Evolutionary conservation across 2,113 vertebrate species (phyloP).

Genomic region (Poeciliopsis occidentalis): DNA sequence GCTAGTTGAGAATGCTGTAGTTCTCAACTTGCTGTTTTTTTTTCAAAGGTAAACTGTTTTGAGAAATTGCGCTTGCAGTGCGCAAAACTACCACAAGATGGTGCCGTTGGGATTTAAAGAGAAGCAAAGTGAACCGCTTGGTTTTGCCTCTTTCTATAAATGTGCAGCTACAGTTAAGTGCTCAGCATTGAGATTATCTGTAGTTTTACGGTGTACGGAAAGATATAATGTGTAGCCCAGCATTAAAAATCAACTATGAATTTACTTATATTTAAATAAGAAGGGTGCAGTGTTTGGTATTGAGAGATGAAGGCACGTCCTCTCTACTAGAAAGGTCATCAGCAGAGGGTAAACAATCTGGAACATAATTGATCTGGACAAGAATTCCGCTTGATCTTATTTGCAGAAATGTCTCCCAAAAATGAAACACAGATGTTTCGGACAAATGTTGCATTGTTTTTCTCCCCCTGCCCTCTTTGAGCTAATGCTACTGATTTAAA

Average conservation of each 20-base stretch:
- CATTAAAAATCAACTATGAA: slow-evolving; percentile 20
- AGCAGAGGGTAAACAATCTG: not conserved
- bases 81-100: slow-evolving; percentile 45
- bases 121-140: not conserved
- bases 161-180: not conserved
- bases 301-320: too few relatives aligned
- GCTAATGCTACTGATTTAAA: too few relatives aligned
- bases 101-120: slow-evolving; percentile 11
- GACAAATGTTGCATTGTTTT: not conserved
- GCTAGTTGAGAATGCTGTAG: too few relatives aligned
- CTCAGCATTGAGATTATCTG: too few relatives aligned
- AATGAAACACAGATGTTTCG: not conserved
- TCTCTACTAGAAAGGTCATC: not conserved
- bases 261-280: slow-evolving; percentile 2
- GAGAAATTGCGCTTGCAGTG: slow-evolving; percentile 2
- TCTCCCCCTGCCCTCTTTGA: too few relatives aligned
- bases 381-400: not conserved
- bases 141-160: not conserved
- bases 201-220: too few relatives aligned
- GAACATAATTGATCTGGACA: not conserved
- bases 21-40: too few relatives aligned
- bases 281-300: not conserved
- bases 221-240: slow-evolving; percentile 3
- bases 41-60: not conserved
- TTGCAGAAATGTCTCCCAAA: not conserved